These are phyloP conservation scores for Acromyrmex echinatior DNA, from an alignment of 1,140 invertebrate genomes.

Conservation along the genomic window DNA sequence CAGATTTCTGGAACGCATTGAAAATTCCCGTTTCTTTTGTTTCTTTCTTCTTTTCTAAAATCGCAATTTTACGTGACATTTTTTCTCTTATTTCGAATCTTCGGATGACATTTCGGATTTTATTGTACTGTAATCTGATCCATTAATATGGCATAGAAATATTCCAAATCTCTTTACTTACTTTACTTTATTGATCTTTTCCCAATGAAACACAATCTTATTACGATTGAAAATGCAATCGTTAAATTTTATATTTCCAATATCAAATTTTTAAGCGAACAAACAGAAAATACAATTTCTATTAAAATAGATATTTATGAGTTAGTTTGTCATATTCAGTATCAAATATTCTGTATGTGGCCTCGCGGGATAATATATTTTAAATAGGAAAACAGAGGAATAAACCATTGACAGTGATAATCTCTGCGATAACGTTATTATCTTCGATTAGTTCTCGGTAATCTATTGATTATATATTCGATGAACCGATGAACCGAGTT, in stretches of 20 bases:
- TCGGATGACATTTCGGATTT: background rate
- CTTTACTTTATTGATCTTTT: background rate
- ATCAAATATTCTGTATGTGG: background rate
- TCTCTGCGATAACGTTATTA: constrained; percentile 25
- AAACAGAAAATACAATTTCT: background rate
- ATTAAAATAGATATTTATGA: background rate
- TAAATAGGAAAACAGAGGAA: constrained; percentile 33
- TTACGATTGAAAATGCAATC: background rate
- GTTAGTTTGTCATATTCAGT: background rate
- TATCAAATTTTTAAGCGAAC: background rate
- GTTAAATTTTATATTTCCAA: background rate
- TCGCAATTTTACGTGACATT: constrained; percentile 26
- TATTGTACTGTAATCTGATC: background rate
- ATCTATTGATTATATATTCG: background rate
- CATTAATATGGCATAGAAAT: background rate
- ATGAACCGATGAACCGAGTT: background rate
- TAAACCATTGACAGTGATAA: constrained; percentile 3
- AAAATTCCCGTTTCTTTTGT: constrained; percentile 48
- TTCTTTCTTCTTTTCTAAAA: constrained; percentile 48
- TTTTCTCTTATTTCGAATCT: background rate
- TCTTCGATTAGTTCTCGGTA: background rate
- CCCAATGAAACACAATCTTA: background rate
- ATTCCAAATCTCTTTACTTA: background rate
- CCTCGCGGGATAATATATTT: constrained; percentile 3
- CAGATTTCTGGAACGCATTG: constrained; percentile 47